Base-by-base conservation (phyloP, 2,888 invertebrate species). In the Unio pictorum region DNA sequence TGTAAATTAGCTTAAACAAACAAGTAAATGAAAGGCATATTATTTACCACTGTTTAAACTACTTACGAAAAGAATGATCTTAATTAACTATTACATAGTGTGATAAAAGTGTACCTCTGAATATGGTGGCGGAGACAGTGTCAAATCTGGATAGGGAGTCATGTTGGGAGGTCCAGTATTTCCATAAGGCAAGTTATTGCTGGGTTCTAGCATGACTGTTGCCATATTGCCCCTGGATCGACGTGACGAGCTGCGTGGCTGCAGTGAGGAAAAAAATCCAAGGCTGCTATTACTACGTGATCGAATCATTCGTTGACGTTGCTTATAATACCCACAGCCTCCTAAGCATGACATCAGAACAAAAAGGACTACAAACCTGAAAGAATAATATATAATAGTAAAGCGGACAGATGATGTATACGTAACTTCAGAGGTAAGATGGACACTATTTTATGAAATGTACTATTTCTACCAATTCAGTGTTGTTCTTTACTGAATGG, bases 291-390 rank as follows among this genome's bases (percentile, higher is more conserved):
- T 56, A 20, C 77, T 68, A 7, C 66, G 75, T n/a, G 69, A 34
- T 15, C 61, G 67, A 11, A 72, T 55, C 18, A 82, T 63, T 64
- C 81, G 71, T 63, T 86, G 86, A 15, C 85, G 81, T 45, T 87
- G 84, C 60, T 87, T 82, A 73, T 87, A 88, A 73, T 88, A 88
- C 11, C 88, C 86, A 78, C 88, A 88, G 8, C 87, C 87, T 34
- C 87, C 87, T 68, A 88, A 87, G 73, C 88, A 88, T 4, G 86
- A 85, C 85, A 87, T 85, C 77, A 86, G 74, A 55, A 86, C 77
- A 72, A 86, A 86, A 63, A 86, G 76, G 23, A 86, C 78, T 1
- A 86, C 79, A 73, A 86, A 84, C 86, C 86, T 86, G 73, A 0
- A 73, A 71, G 63, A 55, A 28, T 66, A 26, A 55, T 18, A 26